Base-by-base conservation (phyloP, 2,113 vertebrate species). In the Polypterus senegalus region DNA sequence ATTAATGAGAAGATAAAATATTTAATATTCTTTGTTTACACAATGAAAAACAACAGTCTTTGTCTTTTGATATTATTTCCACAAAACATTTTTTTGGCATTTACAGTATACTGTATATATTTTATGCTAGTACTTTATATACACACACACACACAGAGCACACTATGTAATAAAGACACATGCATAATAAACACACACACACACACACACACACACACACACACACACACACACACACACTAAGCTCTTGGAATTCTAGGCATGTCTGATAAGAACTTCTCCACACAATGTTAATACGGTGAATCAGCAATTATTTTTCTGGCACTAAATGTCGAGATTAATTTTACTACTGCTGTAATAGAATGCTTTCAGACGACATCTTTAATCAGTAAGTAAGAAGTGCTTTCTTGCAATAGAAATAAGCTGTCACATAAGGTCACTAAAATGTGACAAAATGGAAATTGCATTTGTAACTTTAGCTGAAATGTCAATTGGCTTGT, bases 351-450 rank as follows among this genome's bases (percentile, higher is more conserved):
- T 49, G 60, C 73, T 66, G 75, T 90, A 92, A 94, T 91, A 88
- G 90, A 89, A 91, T 91, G 89, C 88, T 94, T 92, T 89, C 86
- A 89, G 83, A 85, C 84, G 91, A 92, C 92, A 92, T 79, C 83
- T 90, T 84, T 88, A 88, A 91, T 92, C 86, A 90, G 84, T 76
- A 81, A 81, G 79, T 78, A 88, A 89, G 83, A 86, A 89, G 66
- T 73, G 75, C 82, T 79, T 76, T 81, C 81, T 77, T 86, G 75
- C 82, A 82, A 84, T 88, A 85, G 76, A 87, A 89, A 92, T 86
- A 87, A 85, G 81, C 89, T 90, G 89, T 91, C 90, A 91, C 77
- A 81, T 78, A 84, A 85, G 87, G 89, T 94, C 87, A 88, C 86
- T 78, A 85, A 89, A 88, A 87, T 87, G 80, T 85, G 89, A 87